phyloP scores from a whole-genome alignment of 2,888 invertebrate genomes.

The Caenorhabditis virilis region DNA sequence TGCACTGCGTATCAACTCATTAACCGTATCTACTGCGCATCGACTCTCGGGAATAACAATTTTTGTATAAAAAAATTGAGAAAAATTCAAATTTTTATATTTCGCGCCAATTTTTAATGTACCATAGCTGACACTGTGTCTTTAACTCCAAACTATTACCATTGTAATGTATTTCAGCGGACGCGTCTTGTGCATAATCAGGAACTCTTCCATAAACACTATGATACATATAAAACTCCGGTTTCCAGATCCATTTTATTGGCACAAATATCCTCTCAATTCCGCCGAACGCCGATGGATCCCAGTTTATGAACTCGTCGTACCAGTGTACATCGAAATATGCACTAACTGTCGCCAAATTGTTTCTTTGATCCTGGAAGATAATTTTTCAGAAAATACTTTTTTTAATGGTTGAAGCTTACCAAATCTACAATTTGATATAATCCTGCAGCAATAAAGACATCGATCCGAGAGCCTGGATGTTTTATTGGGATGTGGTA shows the following conservation, averaged over 20 bases:
- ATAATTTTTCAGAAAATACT: slow-evolving; percentile 7
- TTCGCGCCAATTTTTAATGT: too few relatives aligned
- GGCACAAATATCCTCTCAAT: slow-evolving; percentile 63
- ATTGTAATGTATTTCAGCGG: slow-evolving; percentile 57
- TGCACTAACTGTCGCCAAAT: slow-evolving; percentile 67
- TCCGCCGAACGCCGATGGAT: slow-evolving; percentile 52
- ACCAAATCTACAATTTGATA: slow-evolving; percentile 68
- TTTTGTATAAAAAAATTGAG: too few relatives aligned
- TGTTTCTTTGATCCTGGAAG: slow-evolving; percentile 66
- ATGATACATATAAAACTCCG: slow-evolving; percentile 68
- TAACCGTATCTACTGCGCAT: too few relatives aligned
- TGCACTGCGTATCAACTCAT: too few relatives aligned
- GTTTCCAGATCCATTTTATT: slow-evolving; percentile 65
- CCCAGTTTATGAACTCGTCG: slow-evolving; percentile 62
- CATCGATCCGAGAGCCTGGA: slow-evolving; percentile 50
- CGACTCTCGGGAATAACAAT: too few relatives aligned
- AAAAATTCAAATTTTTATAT: too few relatives aligned
- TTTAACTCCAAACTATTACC: too few relatives aligned
- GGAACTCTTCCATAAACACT: slow-evolving; percentile 64
- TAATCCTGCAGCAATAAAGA: slow-evolving; percentile 62
- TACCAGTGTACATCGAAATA: slow-evolving; percentile 67
- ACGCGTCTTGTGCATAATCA: slow-evolving; percentile 61
- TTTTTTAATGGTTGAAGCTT: background rate
- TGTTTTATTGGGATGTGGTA: slow-evolving; percentile 47
- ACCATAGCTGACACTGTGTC: too few relatives aligned